A percentile compares a stretch with the other conserved stretches of the same genome.
Conservation (phyloP, 2,888 invertebrate species). For the Mimas tiliae region DNA sequence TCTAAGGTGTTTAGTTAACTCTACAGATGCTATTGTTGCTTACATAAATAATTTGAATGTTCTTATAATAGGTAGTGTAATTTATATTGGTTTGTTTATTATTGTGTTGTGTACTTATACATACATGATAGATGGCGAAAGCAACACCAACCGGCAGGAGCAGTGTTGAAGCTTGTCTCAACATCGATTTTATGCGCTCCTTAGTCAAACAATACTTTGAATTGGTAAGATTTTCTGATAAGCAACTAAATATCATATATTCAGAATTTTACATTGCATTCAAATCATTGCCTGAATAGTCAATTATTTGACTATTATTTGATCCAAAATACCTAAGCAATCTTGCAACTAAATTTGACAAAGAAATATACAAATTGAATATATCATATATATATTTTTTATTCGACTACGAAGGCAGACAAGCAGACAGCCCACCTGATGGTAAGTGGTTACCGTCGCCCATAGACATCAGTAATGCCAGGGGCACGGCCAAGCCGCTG, state of each 20-base stretch:
- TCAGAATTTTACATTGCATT: not conserved
- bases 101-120: conserved; percentile 7
- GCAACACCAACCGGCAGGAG: conserved; percentile 57
- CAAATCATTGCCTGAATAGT: not conserved
- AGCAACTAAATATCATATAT: not conserved
- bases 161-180: conserved; percentile 58
- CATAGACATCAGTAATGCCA: no score
- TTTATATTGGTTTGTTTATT: conserved; percentile 11
- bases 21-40: not conserved
- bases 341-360: no score
- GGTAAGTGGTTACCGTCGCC: no score
- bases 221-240: conserved; percentile 60
- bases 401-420: no score
- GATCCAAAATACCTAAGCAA: no score
- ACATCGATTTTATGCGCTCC: conserved; percentile 78
- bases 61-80: not conserved
- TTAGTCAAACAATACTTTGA: conserved; percentile 80
- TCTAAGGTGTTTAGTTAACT: not conserved
- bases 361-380: no score
- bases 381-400: no score
- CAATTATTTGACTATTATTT: no score
- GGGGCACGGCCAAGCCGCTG: no score
- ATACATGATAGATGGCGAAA: conserved; percentile 56
- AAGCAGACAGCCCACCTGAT: no score
- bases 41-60: not conserved